These are phyloP conservation scores for Neolamprologus longior DNA, from an alignment of 2,113 vertebrate genomes.

Conservation along the genomic window DNA sequence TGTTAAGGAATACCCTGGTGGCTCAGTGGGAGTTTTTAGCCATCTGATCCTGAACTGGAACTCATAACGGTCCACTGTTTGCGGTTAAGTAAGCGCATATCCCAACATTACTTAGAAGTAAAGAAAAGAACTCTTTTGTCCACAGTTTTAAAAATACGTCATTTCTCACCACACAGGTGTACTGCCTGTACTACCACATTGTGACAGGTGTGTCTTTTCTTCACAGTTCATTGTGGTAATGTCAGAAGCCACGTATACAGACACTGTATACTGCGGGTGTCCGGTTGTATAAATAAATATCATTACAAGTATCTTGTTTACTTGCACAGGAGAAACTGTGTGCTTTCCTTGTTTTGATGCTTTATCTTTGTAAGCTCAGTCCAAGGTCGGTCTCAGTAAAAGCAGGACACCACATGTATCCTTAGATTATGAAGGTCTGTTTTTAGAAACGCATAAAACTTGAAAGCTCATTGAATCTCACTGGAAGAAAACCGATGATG, in stretches of 20 bases:
- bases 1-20: constrained; percentile 10
- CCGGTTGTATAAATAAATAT: neutral
- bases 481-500: constrained; percentile 13
- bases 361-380: neutral
- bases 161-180: neutral
- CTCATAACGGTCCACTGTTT: neutral
- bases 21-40: neutral
- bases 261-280: neutral
- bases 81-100: neutral
- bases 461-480: constrained; percentile 22
- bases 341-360: neutral
- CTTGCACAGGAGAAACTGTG: neutral
- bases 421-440: neutral
- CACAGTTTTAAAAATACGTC: neutral
- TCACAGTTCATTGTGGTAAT: neutral
- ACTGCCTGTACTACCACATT: neutral
- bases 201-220: neutral
- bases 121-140: neutral
- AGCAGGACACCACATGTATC: constrained; percentile 10
- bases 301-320: neutral
- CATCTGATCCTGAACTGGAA: neutral
- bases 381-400: neutral
- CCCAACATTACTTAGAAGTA: neutral
- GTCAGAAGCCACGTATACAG: neutral
- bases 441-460: constrained; percentile 1